These are phyloP conservation scores for Columba janthina DNA, from an alignment of 2,113 vertebrate genomes.

Conservation along the genomic window DNA sequence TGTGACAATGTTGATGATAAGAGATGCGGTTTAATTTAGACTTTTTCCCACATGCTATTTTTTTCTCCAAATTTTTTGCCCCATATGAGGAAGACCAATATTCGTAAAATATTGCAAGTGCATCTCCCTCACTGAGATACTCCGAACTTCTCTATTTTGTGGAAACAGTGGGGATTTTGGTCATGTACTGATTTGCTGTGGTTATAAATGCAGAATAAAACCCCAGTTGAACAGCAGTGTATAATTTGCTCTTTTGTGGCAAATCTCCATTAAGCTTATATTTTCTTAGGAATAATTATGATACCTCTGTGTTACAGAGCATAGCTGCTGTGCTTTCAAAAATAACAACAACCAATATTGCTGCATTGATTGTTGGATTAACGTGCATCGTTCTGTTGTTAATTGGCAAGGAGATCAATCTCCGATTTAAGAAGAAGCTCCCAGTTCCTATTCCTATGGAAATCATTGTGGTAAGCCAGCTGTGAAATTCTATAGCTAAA, in stretches of 20 bases:
- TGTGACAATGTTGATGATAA: neutral
- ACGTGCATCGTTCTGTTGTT: conserved; percentile 85
- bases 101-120: neutral
- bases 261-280: neutral
- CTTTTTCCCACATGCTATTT: neutral
- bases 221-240: neutral
- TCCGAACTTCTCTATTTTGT: neutral
- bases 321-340: conserved; percentile 80
- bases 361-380: conserved; percentile 83
- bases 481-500: neutral
- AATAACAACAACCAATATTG: conserved; percentile 85
- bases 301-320: conserved; percentile 77
- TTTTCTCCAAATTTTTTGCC: neutral
- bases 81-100: neutral
- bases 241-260: neutral
- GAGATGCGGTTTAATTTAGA: neutral
- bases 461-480: conserved; percentile 87
- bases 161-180: neutral
- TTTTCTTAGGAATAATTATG: neutral
- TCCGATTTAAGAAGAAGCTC: conserved; percentile 90
- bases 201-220: neutral
- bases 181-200: neutral
- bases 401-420: conserved; percentile 86
- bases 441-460: conserved; percentile 96
- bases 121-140: neutral